Base-by-base conservation (phyloP, 2,113 vertebrate genomes). In the Lipotes vexillifer region DNA sequence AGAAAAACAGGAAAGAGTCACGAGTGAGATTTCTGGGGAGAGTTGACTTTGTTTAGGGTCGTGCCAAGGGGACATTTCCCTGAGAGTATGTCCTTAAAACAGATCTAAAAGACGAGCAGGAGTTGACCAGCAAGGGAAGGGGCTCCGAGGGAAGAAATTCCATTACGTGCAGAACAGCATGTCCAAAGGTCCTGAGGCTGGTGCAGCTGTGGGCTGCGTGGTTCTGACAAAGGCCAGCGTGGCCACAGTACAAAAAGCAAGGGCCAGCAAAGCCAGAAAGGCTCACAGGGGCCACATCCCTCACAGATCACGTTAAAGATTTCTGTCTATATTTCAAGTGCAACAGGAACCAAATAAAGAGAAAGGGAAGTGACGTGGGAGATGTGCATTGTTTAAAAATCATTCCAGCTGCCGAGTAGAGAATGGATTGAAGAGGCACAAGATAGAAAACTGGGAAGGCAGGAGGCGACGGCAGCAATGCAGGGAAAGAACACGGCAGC, bases 391-490 rank as follows among this genome's bases (percentile, higher is more conserved):
- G 36, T 84, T 68, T 57, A 72, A 41, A 81, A 88, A 59, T 36
- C 41, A 29, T 59, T 63, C 20, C 13, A 23, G 83, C 38, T 78
- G 3, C 31, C 66, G 29, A 59, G 36, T 14, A 55, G 25, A 87
- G 21, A 65, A 55, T 25, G 59, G 55, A n/a, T 2, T 21, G 59
- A 81, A 59, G 78, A 82, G 1, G 8, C 77, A 38, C 52, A 61
- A 81, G 71, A 57, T 8, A 46, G 63, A 66, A 82, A 55, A 21
- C 55, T 46, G 18, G 21, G 10, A 17, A 57, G 57, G 71, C 12
- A 49, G 5, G n/a, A 61, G 27, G 14, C 0, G 12, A 20, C 12
- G 20, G 5, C 5, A 5, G 55, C 38, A 18, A 17, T 0, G 49
- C 2, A 0, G 41, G 44, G 36, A 59, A 23, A 78, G 80, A 15